A percentile compares a stretch with the other conserved stretches of the same genome.
Conservation (phyloP, 2,797 vertebrate genomes). For the Muscicapa striata region DNA sequence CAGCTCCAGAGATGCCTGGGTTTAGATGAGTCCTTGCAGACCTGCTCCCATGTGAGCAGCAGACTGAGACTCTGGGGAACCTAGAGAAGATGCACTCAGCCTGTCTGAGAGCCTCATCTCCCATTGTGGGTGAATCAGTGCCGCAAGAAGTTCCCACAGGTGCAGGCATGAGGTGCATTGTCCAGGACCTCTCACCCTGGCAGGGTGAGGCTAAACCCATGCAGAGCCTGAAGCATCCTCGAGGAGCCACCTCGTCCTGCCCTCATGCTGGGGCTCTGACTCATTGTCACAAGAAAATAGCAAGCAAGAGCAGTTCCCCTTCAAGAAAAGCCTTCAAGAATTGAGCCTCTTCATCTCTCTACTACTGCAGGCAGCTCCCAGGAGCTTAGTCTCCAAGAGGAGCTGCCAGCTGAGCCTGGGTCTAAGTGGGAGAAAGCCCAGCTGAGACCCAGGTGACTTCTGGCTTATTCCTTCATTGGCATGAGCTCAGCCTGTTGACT, state of each 20-base stretch:
- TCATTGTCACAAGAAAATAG: neutral
- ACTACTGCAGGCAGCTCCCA: neutral
- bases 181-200: neutral
- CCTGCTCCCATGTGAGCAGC: neutral
- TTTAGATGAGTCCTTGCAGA: neutral
- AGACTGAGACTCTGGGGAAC: neutral
- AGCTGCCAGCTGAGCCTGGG: neutral
- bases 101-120: neutral
- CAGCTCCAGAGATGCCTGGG: neutral
- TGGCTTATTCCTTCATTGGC: neutral
- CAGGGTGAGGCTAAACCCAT: neutral
- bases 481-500: neutral
- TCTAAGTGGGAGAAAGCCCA: neutral
- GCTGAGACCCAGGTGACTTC: neutral
- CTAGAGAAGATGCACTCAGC: neutral
- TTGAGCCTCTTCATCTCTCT: neutral
- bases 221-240: neutral
- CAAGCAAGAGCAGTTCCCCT: fast-evolving
- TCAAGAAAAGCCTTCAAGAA: neutral
- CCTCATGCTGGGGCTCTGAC: neutral
- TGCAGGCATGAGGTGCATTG: neutral
- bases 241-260: neutral
- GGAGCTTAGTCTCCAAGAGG: neutral
- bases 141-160: neutral
- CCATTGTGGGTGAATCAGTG: neutral